phyloP scores from a whole-genome alignment of 2,797 vertebrate species.

The Sylvilagus floridanus region DNA sequence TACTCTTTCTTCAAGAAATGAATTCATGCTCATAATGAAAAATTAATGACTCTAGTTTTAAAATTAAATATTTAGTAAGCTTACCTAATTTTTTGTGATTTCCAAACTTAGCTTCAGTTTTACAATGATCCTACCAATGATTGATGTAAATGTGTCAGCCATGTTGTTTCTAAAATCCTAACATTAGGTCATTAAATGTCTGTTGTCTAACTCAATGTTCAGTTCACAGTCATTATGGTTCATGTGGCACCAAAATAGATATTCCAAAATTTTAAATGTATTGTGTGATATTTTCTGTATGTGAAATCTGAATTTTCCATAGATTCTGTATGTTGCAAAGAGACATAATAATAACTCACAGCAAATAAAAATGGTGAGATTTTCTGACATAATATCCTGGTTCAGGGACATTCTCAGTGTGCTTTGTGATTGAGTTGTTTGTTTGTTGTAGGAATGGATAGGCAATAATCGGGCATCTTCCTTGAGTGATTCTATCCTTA shows the following conservation, averaged over 20 bases:
- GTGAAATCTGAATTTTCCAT: neutral
- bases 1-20: neutral
- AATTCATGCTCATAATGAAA: neutral
- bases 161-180: neutral
- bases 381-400: neutral
- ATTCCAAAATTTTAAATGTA: neutral
- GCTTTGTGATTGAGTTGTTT: neutral
- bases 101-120: constrained; percentile 28
- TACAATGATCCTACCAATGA: neutral
- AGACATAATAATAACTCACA: neutral
- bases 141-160: neutral
- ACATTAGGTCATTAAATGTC: constrained; percentile 19
- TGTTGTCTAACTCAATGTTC: neutral
- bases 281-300: neutral
- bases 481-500: neutral
- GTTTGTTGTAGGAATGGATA: neutral
- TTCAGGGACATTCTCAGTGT: neutral
- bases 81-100: neutral
- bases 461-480: neutral
- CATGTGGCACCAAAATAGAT: neutral
- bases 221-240: neutral
- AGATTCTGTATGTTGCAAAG: neutral
- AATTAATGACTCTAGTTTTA: neutral
- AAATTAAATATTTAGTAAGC: constrained; percentile 30
- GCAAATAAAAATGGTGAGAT: neutral